phyloP scores from a whole-genome alignment of 2,888 invertebrate species.

The Clepsis dumicolana region DNA sequence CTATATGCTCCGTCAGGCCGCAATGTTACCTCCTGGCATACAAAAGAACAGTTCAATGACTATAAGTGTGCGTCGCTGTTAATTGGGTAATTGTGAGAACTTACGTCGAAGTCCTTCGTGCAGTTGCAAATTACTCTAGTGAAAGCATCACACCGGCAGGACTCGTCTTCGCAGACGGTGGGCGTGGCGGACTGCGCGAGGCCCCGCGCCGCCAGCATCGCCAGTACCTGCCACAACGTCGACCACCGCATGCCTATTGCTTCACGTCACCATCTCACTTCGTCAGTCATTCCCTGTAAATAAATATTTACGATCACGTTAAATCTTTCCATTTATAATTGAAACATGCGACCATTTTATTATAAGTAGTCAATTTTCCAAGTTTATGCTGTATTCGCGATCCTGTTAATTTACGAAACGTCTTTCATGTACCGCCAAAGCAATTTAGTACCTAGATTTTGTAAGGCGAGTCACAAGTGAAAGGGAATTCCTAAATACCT shows the following conservation, averaged over 20 bases:
- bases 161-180: slow-evolving; percentile 82
- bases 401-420: not conserved
- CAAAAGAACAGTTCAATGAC: not conserved
- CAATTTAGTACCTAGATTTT: not conserved
- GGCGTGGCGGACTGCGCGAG: slow-evolving; percentile 66
- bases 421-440: not conserved
- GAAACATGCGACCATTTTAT: not conserved
- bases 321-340: not conserved
- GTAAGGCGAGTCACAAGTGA: not conserved
- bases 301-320: slow-evolving; percentile 12
- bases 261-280: slow-evolving; percentile 79
- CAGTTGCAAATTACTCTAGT: slow-evolving; percentile 86
- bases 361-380: not conserved
- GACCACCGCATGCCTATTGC: slow-evolving; percentile 66
- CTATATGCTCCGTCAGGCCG: slow-evolving; percentile 85
- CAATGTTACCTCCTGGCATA: slow-evolving; percentile 86
- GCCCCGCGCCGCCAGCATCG: slow-evolving; percentile 62
- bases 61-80: not conserved
- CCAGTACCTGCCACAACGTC: slow-evolving; percentile 70
- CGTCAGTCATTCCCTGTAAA: slow-evolving; percentile 58
- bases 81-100: slow-evolving; percentile 2
- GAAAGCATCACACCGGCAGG: slow-evolving; percentile 86
- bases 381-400: not conserved
- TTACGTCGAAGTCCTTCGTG: slow-evolving; percentile 77
- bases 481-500: not conserved